Conservation (phyloP, 2,113 vertebrate species). For the Delphinapterus leucas region DNA sequence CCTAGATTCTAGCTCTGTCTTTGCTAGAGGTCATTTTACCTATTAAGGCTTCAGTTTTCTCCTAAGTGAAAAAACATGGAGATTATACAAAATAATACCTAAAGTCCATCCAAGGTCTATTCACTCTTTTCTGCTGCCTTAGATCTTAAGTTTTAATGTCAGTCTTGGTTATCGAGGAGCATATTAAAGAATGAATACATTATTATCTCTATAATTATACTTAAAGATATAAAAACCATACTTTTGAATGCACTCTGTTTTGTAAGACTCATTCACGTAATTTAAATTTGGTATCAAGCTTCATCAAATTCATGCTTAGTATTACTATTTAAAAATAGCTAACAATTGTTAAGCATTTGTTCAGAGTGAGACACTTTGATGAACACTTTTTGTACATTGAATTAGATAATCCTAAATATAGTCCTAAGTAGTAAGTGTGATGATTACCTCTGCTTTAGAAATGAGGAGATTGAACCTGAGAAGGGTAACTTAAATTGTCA, state of each 20-base stretch:
- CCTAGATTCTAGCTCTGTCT: too few relatives aligned
- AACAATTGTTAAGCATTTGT: neutral
- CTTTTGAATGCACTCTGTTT: neutral
- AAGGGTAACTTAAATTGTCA: neutral
- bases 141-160: neutral
- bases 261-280: neutral
- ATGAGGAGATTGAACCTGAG: neutral
- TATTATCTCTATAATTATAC: neutral
- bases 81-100: neutral
- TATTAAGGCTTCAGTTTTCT: neutral
- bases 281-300: neutral
- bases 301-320: neutral
- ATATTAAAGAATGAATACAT: neutral
- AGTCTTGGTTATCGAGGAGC: neutral
- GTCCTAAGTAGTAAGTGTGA: neutral
- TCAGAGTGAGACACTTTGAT: neutral
- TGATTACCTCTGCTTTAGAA: neutral
- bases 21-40: neutral
- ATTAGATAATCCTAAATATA: neutral
- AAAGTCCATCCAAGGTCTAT: neutral
- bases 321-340: neutral
- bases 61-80: neutral
- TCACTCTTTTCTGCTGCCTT: neutral
- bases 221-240: neutral
- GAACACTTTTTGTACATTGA: neutral